Conservation (phyloP, 2,888 invertebrate genomes). For the Apomyelois bistriatella region DNA sequence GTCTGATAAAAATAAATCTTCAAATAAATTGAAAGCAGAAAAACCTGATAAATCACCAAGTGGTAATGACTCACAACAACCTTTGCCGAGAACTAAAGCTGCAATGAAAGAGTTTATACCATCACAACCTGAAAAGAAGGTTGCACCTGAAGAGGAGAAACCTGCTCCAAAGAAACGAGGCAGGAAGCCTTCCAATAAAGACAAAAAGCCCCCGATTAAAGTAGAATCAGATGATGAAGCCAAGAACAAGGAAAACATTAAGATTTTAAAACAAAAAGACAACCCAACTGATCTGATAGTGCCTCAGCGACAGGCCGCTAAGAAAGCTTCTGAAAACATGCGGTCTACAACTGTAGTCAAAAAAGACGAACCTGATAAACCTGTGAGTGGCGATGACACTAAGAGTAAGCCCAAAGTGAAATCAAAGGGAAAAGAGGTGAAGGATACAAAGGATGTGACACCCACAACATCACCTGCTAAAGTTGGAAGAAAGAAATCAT, state of each 20-base stretch:
- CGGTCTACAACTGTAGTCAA: slow-evolving; percentile 81
- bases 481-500: slow-evolving; percentile 65
- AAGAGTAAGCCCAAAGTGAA: slow-evolving; percentile 65
- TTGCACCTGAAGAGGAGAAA: slow-evolving; percentile 45
- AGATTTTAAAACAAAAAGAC: slow-evolving; percentile 71
- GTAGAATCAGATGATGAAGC: slow-evolving; percentile 65
- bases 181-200: slow-evolving; percentile 69
- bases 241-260: slow-evolving; percentile 73
- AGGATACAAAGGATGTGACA: slow-evolving; percentile 42
- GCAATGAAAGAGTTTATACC: slow-evolving; percentile 91
- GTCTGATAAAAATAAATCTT: slow-evolving; percentile 53
- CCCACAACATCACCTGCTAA: slow-evolving; percentile 38
- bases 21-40: slow-evolving; percentile 24
- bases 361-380: slow-evolving; percentile 63
- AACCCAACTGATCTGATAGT: slow-evolving; percentile 91
- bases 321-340: slow-evolving; percentile 94
- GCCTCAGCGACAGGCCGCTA: slow-evolving; percentile 93
- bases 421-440: slow-evolving; percentile 67
- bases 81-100: slow-evolving; percentile 88
- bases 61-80: slow-evolving; percentile 84
- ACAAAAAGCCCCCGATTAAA: slow-evolving; percentile 52
- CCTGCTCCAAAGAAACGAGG: slow-evolving; percentile 65
- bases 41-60: slow-evolving; percentile 81
- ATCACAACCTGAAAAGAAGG: slow-evolving; percentile 59
- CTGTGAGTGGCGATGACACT: slow-evolving; percentile 50